A percentile compares a stretch with the other conserved stretches of the same genome.
phyloP scores from a whole-genome alignment of 2,797 vertebrate genomes.

The Mallotus villosus region DNA sequence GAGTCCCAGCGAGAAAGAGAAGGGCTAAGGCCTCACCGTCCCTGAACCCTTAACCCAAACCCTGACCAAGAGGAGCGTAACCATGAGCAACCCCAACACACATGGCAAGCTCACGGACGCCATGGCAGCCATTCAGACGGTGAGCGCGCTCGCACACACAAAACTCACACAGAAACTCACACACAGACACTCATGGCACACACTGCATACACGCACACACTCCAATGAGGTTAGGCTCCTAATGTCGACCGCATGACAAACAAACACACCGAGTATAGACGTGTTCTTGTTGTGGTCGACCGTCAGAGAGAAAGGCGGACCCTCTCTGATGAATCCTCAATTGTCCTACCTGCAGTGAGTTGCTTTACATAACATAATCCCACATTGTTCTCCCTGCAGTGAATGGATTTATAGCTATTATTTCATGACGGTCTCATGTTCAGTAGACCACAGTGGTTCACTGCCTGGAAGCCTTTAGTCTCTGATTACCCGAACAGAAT shows the following conservation, averaged over 20 bases:
- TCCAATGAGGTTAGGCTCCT: conserved; percentile 19
- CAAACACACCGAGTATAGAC: not conserved
- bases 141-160: conserved; percentile 56
- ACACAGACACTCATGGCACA: conserved; percentile 25
- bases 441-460: not conserved
- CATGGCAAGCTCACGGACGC: conserved; percentile 60
- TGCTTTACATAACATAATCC: not conserved
- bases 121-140: conserved; percentile 61
- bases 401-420: not conserved
- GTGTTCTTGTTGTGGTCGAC: not conserved
- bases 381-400: not conserved
- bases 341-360: no score
- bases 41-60: conserved; percentile 36
- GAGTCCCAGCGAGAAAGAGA: conserved; percentile 83
- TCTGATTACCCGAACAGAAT: not conserved
- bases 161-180: no score
- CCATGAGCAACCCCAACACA: conserved; percentile 70
- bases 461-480: conserved; percentile 1
- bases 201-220: conserved; percentile 60
- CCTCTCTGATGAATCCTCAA: no score
- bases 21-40: conserved; percentile 74
- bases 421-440: conserved; percentile 14
- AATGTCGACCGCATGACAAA: conserved; percentile 20
- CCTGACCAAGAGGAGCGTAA: conserved; percentile 49
- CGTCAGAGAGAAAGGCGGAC: conserved; percentile 22